Evolutionary conservation across 2,113 vertebrate genomes (phyloP), one percentile per base, ranked within the genome.

Genomic region (Oreochromis tanganicae): DNA sequence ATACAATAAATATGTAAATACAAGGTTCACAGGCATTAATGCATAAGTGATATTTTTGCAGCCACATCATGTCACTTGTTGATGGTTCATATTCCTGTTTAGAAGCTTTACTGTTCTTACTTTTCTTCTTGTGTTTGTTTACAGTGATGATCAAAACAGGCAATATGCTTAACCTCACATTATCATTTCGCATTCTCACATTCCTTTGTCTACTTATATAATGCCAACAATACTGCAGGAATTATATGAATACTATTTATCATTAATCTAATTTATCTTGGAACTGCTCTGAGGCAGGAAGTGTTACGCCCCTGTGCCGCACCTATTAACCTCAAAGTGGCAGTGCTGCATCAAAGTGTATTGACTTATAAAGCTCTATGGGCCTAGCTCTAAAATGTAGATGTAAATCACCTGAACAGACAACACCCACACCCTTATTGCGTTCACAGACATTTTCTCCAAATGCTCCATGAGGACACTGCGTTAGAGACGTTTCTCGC

Each of bases 331-430:
- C n/a, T 71, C 12, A 43, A 41, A 43, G 38, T 71, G 66, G 7
- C 36, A 71, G 24, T 21, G 5, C 38, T 73, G 68, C 41, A 27
- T 73, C 21, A 41, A 73, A 16, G 38, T 43, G n/a, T 46, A 27
- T 16, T 43, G 12, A 16, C 38, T 16, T 73, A 46, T 46, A 43
- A 73, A 24, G 7, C 27, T 50, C 46, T 7, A 4, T 24, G 66
- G 38, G 38, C 19, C 66, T 13, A 41, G 68, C 17, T 68, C 56
- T 56, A 57, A 43, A 6, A 12, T 11, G 2, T 34, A 16, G 81
- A 52, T 52, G 27, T 6, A 12, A 41, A 75, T 82, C 32, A 94
- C 93, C 79, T 86, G 88, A 89, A 41, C 93, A 92, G 29, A 83
- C 1, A 3, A 89, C 85, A 34, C 32, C 57, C 19, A 78, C 82